These are phyloP conservation scores for Oxystoma pomonae DNA, from an alignment of 2,888 invertebrate species.

Conservation along the genomic window DNA sequence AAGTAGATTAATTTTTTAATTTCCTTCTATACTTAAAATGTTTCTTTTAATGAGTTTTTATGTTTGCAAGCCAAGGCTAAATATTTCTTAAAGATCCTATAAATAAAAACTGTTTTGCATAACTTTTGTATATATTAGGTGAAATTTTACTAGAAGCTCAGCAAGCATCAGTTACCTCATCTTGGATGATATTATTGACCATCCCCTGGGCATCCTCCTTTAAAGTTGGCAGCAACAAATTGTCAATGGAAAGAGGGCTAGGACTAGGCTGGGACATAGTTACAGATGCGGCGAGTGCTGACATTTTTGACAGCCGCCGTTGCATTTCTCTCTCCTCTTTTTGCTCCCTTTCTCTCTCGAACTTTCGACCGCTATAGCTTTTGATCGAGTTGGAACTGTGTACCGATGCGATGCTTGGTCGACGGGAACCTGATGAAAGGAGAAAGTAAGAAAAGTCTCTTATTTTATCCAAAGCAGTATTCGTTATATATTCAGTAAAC, in stretches of 20 bases:
- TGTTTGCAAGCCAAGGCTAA: no score
- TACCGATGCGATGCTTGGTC: constrained; percentile 82
- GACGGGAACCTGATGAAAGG: constrained; percentile 68
- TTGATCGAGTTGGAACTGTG: constrained; percentile 81
- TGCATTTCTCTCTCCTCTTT: constrained; percentile 79
- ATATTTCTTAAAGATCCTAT: no score
- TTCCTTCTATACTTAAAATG: no score
- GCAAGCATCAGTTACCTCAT: background rate
- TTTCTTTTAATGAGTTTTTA: no score
- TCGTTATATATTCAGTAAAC: no score
- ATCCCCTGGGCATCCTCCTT: constrained; percentile 74
- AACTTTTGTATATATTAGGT: no score
- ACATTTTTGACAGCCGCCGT: constrained; percentile 61
- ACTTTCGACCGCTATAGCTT: constrained; percentile 75
- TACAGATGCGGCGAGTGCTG: constrained; percentile 49
- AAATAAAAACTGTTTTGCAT: no score
- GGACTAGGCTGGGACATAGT: constrained; percentile 54
- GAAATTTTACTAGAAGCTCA: no score
- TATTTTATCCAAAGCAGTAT: no score
- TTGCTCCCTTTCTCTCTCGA: constrained; percentile 77
- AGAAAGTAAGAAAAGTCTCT: no score
- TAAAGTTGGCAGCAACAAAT: constrained; percentile 72
- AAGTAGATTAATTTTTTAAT: no score
- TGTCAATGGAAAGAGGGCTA: constrained; percentile 80
- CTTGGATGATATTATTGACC: background rate